Conservation (phyloP, 2,888 invertebrate genomes). For the Pogonocherus hispidulus region DNA sequence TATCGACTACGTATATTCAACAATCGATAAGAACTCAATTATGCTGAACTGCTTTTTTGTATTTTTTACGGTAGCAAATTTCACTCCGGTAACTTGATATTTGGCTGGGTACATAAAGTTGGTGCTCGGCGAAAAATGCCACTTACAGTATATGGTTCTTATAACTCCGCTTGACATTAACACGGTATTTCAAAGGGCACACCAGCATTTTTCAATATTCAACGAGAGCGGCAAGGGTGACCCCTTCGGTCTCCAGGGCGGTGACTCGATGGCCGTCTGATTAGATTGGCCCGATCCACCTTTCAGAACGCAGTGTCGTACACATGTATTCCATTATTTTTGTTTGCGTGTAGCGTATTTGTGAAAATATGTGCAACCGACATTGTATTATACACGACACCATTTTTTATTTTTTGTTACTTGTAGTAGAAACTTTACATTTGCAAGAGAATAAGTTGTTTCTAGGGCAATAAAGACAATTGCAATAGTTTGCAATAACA, state of each 20-base stretch:
- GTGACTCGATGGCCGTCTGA: constrained; percentile 38
- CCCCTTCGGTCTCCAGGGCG: constrained; percentile 28
- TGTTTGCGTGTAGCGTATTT: no score
- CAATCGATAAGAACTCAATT: constrained; percentile 19
- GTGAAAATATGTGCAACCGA: no score
- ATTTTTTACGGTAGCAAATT: constrained; percentile 7
- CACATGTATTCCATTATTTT: no score
- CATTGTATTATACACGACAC: no score
- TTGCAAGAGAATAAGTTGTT: no score
- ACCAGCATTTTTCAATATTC: constrained; percentile 30
- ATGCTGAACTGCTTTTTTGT: constrained; percentile 1
- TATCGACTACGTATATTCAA: no score
- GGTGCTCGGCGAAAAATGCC: constrained; percentile 10
- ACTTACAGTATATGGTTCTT: constrained; percentile 2
- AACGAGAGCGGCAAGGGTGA: constrained; percentile 20
- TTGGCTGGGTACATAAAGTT: constrained; percentile 6
- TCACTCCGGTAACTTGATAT: constrained; percentile 11
- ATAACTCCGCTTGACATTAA: constrained; percentile 31
- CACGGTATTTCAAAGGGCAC: constrained; percentile 24
- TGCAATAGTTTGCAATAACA: no score
- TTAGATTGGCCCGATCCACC: constrained; percentile 42
- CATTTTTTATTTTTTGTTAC: no score
- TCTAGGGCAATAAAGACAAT: no score
- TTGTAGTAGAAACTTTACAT: no score
- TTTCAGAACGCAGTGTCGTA: constrained; percentile 8